phyloP scores from a whole-genome alignment of 35 echinoderm and acorn worm genomes.

The Amphiura filiformis region DNA sequence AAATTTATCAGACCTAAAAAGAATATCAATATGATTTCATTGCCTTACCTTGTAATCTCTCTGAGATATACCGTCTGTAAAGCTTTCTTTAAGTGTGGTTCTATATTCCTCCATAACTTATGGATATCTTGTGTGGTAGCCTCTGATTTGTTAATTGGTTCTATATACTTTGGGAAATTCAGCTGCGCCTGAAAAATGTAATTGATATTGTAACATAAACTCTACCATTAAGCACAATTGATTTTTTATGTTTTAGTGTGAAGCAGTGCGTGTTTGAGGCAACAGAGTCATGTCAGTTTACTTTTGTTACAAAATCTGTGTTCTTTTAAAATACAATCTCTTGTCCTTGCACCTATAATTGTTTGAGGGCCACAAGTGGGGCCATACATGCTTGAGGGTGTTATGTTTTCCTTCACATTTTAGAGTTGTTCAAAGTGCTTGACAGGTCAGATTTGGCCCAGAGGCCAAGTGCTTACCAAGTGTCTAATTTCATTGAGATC shows the following conservation, averaged over 20 bases:
- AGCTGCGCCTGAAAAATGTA: conserved; percentile 84
- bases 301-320: too few relatives aligned
- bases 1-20: too few relatives aligned
- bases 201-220: background rate
- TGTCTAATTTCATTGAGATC: conserved; percentile 93
- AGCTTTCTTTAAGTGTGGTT: conserved; percentile 96
- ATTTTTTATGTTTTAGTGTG: background rate
- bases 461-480: conserved; percentile 72
- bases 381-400: too few relatives aligned
- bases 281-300: too few relatives aligned
- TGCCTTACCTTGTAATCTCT: conserved; percentile 91
- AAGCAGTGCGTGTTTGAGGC: too few relatives aligned
- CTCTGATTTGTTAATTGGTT: conserved; percentile 80
- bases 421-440: too few relatives aligned
- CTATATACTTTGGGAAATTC: conserved; percentile 96
- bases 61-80: conserved; percentile 87
- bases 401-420: too few relatives aligned
- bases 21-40: too few relatives aligned
- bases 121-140: conserved; percentile 62
- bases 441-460: too few relatives aligned
- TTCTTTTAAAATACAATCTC: too few relatives aligned
- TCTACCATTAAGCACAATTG: background rate
- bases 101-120: conserved; percentile 96
- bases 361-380: too few relatives aligned
- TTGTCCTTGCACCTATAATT: too few relatives aligned